Percentiles rank a stretch among this genome's conserved stretches.
These are phyloP conservation scores for Hoplias malabaricus DNA, from an alignment of 2,113 vertebrate genomes.

Conservation along the genomic window DNA sequence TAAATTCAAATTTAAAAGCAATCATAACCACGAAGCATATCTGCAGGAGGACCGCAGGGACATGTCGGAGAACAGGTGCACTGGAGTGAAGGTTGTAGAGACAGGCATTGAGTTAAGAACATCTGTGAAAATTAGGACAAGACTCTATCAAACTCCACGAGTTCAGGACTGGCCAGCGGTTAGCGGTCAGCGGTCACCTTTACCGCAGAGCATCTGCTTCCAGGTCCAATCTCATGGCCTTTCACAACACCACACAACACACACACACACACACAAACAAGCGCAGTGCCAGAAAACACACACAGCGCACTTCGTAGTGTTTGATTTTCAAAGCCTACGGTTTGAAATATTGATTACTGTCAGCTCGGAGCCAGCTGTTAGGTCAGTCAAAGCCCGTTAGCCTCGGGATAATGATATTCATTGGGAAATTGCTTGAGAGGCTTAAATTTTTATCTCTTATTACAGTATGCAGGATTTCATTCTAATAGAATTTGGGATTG, in stretches of 20 bases:
- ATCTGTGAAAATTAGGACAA: slow-evolving; percentile 37
- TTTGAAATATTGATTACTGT: slow-evolving; percentile 46
- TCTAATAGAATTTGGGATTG: slow-evolving; percentile 47
- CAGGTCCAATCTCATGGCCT: neutral
- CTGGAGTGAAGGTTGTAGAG: slow-evolving; percentile 18
- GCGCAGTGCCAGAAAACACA: slow-evolving; percentile 18
- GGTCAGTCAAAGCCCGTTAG: slow-evolving; percentile 39
- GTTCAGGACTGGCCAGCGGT: slow-evolving; percentile 1
- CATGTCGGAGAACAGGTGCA: slow-evolving; percentile 8
- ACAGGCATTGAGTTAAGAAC: neutral
- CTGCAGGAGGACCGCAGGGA: neutral
- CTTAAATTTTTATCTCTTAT: slow-evolving; percentile 48
- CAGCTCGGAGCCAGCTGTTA: slow-evolving; percentile 31
- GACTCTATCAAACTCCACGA: slow-evolving; percentile 32
- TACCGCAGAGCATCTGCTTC: slow-evolving; percentile 32
- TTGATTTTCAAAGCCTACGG: neutral
- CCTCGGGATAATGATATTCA: slow-evolving; percentile 46
- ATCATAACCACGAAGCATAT: neutral
- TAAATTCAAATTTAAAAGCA: too few relatives aligned
- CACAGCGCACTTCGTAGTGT: neutral
- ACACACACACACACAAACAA: too few relatives aligned
- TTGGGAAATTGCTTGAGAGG: slow-evolving; percentile 43
- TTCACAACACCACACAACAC: too few relatives aligned
- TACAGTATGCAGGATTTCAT: slow-evolving; percentile 43
- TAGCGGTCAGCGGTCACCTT: slow-evolving; percentile 28